Percentiles rank a stretch among this genome's conserved stretches.
Conservation (phyloP, 2,113 vertebrate genomes). For the Datnioides undecimradiatus region DNA sequence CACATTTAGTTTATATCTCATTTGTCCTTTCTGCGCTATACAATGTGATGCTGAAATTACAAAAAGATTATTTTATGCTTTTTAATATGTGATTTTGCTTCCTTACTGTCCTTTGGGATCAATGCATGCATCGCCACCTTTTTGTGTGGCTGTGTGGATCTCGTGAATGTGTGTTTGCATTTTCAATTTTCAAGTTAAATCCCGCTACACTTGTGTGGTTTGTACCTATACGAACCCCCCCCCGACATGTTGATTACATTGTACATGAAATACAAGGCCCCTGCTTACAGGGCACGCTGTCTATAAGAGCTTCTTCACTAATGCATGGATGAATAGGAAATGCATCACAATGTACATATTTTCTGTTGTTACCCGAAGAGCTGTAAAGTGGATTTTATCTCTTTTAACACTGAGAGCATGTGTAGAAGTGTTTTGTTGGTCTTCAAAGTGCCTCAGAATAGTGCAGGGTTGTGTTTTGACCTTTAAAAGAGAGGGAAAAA, state of each 20-base stretch:
- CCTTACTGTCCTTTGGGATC: neutral
- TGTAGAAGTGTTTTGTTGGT: constrained; percentile 41
- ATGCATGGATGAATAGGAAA: constrained; percentile 22
- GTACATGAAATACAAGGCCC: constrained; percentile 11
- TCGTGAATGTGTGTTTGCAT: neutral
- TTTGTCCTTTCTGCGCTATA: neutral
- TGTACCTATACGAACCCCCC: neutral
- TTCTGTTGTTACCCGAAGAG: constrained; percentile 18
- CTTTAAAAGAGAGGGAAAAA: constrained; percentile 41
- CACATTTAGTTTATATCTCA: neutral
- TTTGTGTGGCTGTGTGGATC: neutral
- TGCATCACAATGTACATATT: constrained; percentile 13
- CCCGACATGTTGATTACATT: neutral
- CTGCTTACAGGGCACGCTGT: neutral
- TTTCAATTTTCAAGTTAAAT: constrained; percentile 5
- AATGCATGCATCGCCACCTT: neutral
- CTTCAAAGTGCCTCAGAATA: constrained; percentile 41
- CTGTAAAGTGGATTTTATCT: constrained; percentile 42
- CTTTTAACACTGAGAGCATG: constrained; percentile 29
- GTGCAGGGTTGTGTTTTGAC: constrained; percentile 48
- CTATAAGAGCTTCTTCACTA: constrained; percentile 19
- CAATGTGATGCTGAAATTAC: neutral
- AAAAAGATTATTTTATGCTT: neutral
- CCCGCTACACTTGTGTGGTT: neutral
- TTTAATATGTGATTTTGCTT: neutral